Percentiles rank a stretch among this genome's conserved stretches.
These are phyloP conservation scores for Epistrophella euchroma DNA, from an alignment of 2,888 invertebrate species.

Conservation along the genomic window DNA sequence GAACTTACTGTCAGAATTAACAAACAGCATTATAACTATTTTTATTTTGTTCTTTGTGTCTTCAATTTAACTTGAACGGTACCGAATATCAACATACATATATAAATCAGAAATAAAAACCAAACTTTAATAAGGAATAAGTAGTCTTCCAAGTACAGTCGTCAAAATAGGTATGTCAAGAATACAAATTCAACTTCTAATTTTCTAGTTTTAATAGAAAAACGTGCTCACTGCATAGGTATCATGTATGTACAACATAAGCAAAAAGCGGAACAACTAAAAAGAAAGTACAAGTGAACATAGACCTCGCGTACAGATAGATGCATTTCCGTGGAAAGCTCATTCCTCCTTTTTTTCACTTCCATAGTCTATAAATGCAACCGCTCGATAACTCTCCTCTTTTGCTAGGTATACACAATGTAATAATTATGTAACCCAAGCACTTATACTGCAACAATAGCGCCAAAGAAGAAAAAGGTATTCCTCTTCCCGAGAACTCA, in stretches of 20 bases:
- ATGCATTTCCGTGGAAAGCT: conserved; percentile 38
- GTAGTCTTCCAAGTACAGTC: not conserved
- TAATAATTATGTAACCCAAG: conserved; percentile 68
- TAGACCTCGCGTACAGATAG: not conserved
- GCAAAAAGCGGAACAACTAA: conserved; percentile 18
- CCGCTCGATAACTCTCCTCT: not conserved
- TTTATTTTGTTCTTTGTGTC: not conserved
- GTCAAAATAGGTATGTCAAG: not conserved
- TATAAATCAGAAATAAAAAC: not conserved
- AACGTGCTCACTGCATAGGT: not conserved
- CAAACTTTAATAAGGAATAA: not conserved
- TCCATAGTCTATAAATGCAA: not conserved
- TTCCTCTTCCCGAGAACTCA: conserved; percentile 65
- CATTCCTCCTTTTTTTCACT: conserved; percentile 3
- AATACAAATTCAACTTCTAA: not conserved
- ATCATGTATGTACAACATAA: not conserved
- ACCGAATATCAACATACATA: not conserved
- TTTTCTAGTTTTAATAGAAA: not conserved
- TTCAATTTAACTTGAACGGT: not conserved
- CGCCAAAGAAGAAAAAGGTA: conserved; percentile 62
- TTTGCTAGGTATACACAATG: conserved; percentile 9
- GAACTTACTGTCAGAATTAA: too few relatives aligned
- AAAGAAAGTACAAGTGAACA: conserved; percentile 65
- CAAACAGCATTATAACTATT: too few relatives aligned
- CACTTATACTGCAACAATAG: conserved; percentile 33